Base-by-base conservation (phyloP, 1,140 invertebrate genomes). In the Drosophila subpulchrella region DNA sequence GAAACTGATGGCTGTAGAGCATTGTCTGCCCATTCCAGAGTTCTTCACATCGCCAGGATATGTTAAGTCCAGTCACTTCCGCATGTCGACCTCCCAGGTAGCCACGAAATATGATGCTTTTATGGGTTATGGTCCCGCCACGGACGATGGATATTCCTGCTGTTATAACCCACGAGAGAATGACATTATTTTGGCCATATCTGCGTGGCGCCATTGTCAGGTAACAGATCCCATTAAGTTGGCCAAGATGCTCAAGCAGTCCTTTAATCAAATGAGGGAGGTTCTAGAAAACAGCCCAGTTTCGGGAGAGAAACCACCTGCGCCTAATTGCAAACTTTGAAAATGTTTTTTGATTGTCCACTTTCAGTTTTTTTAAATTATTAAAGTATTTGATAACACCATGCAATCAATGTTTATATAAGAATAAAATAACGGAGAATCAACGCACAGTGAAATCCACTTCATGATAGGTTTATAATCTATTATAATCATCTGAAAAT, bases 1-100 rank as follows among this genome's bases (percentile, higher is more conserved):
- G 10, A 98, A 97, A 93, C 92, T 97, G 76, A 95, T 95, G 68
- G 97, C 97, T 0, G 82, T 95, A 24, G 95, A 97, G 91, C 95
- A 96, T 92, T 94, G 95, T 11, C 94, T 96, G 54, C 94, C 95
- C 20, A 73, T 97, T 27, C 97, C 97, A 2, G 93, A 95, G 54
- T 90, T 98, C n/a, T 97, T 95, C 88, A 94, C 94, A 30, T 97
- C 97, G 91, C 84, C 93, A 27, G 95, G 95, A 8, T 98, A 95
- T 82, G 93, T 93, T 0, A 94, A 94, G 80, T 97, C 96, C 63
- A 94, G 94, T 6, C 94, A 96, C 81, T 97, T 96, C 93, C 94
- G 95, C 72, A 90, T 98, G 47, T 97, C 97, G 10, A 97, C 97
- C 13, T 98, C 97, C 96, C 90, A 96, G 95, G 96, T 97, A 46